These are phyloP conservation scores for Bathynomus jamesi DNA, from an alignment of 1,140 invertebrate genomes.

Conservation along the genomic window DNA sequence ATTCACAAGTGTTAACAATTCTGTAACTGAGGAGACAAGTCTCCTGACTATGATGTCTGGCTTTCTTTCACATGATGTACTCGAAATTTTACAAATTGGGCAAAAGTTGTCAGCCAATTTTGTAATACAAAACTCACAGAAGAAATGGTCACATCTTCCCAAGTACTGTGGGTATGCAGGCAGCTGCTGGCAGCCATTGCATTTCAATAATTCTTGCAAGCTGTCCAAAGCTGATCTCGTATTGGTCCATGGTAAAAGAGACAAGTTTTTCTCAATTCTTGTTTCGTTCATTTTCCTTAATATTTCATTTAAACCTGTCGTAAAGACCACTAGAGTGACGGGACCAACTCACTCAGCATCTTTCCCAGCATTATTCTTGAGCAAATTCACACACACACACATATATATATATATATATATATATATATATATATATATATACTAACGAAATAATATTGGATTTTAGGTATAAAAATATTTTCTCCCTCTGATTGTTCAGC, in stretches of 20 bases:
- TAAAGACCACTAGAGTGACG: too few species aligned
- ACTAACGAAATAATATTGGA: too few species aligned
- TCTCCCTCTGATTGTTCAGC: too few species aligned
- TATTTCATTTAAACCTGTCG: too few species aligned
- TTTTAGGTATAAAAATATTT: too few species aligned
- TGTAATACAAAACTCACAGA: constrained; percentile 14
- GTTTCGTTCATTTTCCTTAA: too few species aligned
- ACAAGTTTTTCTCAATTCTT: not conserved
- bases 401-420: too few species aligned
- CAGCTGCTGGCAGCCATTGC: constrained; percentile 1
- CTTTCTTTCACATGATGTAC: constrained; percentile 18
- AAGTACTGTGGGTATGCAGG: constrained; percentile 10
- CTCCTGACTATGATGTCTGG: constrained; percentile 20
- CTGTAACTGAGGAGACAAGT: constrained; percentile 2
- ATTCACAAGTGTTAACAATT: constrained; percentile 6
- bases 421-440: too few species aligned
- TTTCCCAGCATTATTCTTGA: too few species aligned
- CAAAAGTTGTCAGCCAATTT: constrained; percentile 9
- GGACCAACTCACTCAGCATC: too few species aligned
- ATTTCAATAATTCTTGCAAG: not conserved
- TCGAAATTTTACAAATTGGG: constrained; percentile 19
- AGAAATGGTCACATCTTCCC: constrained; percentile 26
- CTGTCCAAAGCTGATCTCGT: not conserved
- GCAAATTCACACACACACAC: too few species aligned
- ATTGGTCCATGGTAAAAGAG: not conserved